phyloP scores from a whole-genome alignment of 2,888 invertebrate species.

The Frankliniella intonsa region DNA sequence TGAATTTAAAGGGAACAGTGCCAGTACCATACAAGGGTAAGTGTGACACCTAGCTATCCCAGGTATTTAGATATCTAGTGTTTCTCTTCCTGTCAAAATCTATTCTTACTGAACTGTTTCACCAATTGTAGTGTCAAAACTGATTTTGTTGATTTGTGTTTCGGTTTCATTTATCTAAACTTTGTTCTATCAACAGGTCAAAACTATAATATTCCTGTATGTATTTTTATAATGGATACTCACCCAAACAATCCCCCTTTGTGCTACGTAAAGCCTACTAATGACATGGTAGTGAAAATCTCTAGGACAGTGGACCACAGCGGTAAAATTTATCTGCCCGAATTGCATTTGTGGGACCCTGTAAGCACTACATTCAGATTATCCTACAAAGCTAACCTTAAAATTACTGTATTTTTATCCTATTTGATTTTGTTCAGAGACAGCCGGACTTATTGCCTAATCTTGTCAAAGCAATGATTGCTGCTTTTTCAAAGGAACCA shows the following conservation, averaged over 20 bases:
- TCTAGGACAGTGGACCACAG: constrained; percentile 91
- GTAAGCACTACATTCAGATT: constrained; percentile 47
- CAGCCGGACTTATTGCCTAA: constrained; percentile 75
- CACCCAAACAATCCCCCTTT: constrained; percentile 96
- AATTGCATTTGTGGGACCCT: constrained; percentile 89
- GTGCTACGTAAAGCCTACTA: constrained; percentile 89
- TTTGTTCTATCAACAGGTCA: constrained; percentile 51
- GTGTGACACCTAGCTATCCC: background rate
- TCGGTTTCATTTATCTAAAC: too few relatives aligned
- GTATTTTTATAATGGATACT: constrained; percentile 94
- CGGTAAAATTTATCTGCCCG: constrained; percentile 94
- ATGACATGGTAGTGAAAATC: constrained; percentile 91
- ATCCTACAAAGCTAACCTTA: background rate
- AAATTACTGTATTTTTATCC: background rate
- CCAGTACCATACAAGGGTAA: constrained; percentile 82
- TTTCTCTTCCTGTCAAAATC: background rate
- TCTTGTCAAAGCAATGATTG: constrained; percentile 84
- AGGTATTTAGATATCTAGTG: background rate
- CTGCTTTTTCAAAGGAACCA: constrained; percentile 90
- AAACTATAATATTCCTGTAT: constrained; percentile 93
- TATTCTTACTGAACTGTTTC: constrained; percentile 41
- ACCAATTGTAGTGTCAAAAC: constrained; percentile 51
- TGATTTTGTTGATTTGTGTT: constrained; percentile 40
- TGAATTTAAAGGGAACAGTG: constrained; percentile 84
- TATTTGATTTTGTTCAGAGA: constrained; percentile 49